Conservation (phyloP, 2,888 invertebrate genomes). For the Parasteatoda lunata region DNA sequence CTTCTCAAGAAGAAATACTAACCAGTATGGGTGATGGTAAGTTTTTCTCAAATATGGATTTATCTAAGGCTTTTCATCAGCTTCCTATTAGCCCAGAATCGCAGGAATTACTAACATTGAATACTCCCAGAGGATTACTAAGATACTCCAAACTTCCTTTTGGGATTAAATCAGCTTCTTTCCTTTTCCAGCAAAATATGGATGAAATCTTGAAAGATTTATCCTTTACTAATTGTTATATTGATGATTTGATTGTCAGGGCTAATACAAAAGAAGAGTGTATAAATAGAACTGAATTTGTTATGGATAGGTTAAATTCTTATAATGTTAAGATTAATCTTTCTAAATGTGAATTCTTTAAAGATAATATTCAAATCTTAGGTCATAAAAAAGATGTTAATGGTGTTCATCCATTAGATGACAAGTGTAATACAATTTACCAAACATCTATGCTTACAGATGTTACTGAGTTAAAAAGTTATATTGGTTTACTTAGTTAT, state of each 20-base stretch:
- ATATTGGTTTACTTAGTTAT: too few species aligned
- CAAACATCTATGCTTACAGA: too few species aligned
- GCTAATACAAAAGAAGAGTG: slow-evolving; percentile 4
- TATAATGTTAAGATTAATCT: neutral
- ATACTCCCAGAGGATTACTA: too few species aligned
- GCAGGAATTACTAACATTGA: neutral
- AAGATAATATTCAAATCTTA: neutral
- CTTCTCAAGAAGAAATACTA: neutral
- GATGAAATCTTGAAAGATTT: neutral
- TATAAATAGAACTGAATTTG: neutral
- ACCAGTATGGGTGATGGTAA: too few species aligned
- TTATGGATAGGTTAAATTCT: neutral
- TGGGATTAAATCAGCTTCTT: too few species aligned
- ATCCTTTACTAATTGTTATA: neutral
- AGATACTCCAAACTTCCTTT: too few species aligned
- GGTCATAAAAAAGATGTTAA: neutral
- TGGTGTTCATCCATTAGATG: neutral
- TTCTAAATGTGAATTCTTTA: neutral
- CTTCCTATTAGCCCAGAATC: neutral
- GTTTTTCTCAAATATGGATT: neutral
- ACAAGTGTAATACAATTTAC: too few species aligned
- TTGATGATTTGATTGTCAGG: neutral
- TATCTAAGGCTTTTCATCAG: slow-evolving; percentile 1
- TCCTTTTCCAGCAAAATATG: too few species aligned
- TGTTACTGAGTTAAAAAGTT: too few species aligned